A percentile compares a stretch with the other conserved stretches of the same genome.
Conservation (phyloP, 2,888 invertebrate species). For the Exocentrus adspersus region DNA sequence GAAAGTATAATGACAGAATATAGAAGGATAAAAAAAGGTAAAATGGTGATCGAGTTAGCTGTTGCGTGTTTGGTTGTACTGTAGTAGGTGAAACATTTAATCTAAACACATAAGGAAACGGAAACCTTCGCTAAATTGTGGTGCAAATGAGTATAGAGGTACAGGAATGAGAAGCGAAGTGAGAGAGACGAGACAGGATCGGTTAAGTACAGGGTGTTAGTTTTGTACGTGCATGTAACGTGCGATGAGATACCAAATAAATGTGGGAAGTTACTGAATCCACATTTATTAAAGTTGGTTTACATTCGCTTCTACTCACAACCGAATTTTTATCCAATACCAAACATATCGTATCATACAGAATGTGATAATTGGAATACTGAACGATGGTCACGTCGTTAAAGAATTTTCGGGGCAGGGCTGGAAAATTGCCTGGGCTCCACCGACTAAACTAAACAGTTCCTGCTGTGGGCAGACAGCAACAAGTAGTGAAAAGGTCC, state of each 20-base stretch:
- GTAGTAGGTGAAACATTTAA: constrained; percentile 13
- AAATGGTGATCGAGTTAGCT: not conserved
- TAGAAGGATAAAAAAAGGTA: no score
- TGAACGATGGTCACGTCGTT: no score
- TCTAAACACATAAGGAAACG: constrained; percentile 10
- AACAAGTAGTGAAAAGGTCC: constrained; percentile 28
- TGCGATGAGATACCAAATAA: not conserved
- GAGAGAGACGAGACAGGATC: not conserved
- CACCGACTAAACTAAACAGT: constrained; percentile 9
- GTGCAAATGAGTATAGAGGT: constrained; percentile 11
- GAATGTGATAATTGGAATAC: no score
- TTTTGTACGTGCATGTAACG: not conserved
- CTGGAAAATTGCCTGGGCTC: constrained; percentile 20
- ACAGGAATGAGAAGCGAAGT: constrained; percentile 12
- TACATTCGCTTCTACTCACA: no score
- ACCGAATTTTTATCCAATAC: no score
- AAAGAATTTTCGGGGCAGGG: no score
- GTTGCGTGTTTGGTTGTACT: no score
- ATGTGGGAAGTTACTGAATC: no score
- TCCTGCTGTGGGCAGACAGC: constrained; percentile 7
- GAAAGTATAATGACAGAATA: no score
- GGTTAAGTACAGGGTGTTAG: not conserved
- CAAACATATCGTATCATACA: no score
- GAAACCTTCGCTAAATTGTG: constrained; percentile 12
- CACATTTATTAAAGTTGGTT: no score